These are phyloP conservation scores for Xyrichtys novacula DNA, from an alignment of 2,797 vertebrate species.

Conservation along the genomic window DNA sequence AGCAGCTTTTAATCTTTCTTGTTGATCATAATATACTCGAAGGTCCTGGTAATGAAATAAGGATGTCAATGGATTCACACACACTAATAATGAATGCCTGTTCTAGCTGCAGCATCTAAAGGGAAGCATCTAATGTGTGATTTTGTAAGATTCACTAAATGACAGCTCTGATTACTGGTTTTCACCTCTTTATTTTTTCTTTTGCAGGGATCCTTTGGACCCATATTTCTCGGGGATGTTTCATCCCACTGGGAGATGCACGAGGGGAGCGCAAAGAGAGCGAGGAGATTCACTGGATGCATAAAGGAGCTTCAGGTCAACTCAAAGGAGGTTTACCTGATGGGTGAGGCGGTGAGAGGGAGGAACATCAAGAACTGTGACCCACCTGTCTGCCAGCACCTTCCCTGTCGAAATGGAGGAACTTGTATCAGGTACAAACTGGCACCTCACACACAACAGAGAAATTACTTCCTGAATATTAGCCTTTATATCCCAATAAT, in stretches of 20 bases:
- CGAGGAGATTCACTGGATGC: slow-evolving; percentile 85
- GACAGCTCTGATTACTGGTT: slow-evolving; percentile 43
- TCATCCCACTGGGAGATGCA: slow-evolving; percentile 79
- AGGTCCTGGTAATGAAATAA: slow-evolving; percentile 37
- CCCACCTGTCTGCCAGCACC: slow-evolving; percentile 83
- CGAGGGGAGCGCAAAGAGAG: slow-evolving; percentile 58
- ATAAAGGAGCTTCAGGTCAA: slow-evolving; percentile 89
- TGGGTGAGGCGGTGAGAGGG: slow-evolving; percentile 83
- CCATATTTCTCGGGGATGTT: slow-evolving; percentile 87
- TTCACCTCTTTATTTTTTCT: slow-evolving; percentile 26
- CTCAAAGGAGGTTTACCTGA: slow-evolving; percentile 84
- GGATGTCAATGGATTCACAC: slow-evolving; percentile 39
- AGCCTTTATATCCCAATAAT: too few relatives aligned
- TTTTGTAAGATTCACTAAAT: slow-evolving; percentile 52
- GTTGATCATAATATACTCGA: slow-evolving; percentile 42
- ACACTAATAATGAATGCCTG: slow-evolving; percentile 15
- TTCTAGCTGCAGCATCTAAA: slow-evolving; percentile 24
- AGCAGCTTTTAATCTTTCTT: slow-evolving; percentile 42
- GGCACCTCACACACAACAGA: slow-evolving; percentile 38
- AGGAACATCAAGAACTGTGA: slow-evolving; percentile 89
- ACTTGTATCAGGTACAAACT: slow-evolving; percentile 90
- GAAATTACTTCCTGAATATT: too few relatives aligned
- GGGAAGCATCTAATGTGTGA: slow-evolving; percentile 26
- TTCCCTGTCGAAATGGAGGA: slow-evolving; percentile 87
- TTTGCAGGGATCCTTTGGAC: slow-evolving; percentile 84